These are phyloP conservation scores for Lampris incognitus DNA, from an alignment of 2,113 vertebrate genomes.

Conservation along the genomic window DNA sequence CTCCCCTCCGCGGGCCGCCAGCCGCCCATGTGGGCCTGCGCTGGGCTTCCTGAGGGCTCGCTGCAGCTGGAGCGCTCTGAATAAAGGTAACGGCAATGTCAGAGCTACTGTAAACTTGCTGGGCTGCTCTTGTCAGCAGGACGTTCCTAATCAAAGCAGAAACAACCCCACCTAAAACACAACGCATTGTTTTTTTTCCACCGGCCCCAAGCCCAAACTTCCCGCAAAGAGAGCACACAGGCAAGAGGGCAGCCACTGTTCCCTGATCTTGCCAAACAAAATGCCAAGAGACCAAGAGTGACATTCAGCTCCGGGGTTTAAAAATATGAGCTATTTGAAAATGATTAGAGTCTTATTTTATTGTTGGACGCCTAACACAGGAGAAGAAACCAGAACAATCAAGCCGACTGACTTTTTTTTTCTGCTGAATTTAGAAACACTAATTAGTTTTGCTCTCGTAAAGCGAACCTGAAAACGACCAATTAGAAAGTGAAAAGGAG, in stretches of 20 bases:
- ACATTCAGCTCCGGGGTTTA: conserved; percentile 72
- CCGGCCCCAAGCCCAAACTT: conserved; percentile 62
- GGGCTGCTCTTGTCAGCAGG: conserved; percentile 86
- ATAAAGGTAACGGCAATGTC: conserved; percentile 92
- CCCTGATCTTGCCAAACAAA: conserved; percentile 76
- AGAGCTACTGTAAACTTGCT: conserved; percentile 93
- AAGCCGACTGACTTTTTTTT: conserved; percentile 68
- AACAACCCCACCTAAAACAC: conserved; percentile 76
- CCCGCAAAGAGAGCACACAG: conserved; percentile 73
- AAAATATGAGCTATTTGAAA: conserved; percentile 78
- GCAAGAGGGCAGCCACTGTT: conserved; percentile 66
- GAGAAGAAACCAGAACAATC: conserved; percentile 86
- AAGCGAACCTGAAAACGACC: conserved; percentile 86
- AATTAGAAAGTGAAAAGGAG: conserved; percentile 86
- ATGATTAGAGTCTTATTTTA: conserved; percentile 83
- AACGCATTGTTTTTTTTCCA: conserved; percentile 64
- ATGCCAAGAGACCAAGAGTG: conserved; percentile 74
- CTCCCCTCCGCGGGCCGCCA: conserved; percentile 88
- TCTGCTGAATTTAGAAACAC: conserved; percentile 86
- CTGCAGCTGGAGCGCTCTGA: conserved; percentile 91
- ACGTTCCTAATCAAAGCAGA: conserved; percentile 85
- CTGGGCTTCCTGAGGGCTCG: conserved; percentile 94
- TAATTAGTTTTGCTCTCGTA: conserved; percentile 88
- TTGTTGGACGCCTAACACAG: conserved; percentile 78
- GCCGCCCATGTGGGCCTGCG: conserved; percentile 88